Evolutionary conservation across 2,888 invertebrate genomes (phyloP), one percentile per base, ranked within the genome.

Genomic region (Drosophila fulvimacula): DNA sequence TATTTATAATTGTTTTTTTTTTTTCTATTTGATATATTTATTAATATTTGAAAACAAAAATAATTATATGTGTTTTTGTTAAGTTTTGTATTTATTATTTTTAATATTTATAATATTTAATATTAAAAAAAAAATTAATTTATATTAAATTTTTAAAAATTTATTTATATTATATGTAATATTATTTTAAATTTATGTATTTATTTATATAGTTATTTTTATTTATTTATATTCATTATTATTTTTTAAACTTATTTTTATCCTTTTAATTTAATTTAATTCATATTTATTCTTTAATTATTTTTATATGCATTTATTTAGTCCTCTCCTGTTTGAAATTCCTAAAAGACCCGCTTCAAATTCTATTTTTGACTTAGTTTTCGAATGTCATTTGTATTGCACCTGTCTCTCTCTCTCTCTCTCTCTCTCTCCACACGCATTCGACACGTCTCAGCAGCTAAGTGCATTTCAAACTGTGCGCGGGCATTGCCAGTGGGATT

Each of bases 391-490:
- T 69, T 76, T 42, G 64, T 51, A 36, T 59, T 48, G 48, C 48
- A 48, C 48, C 48, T 48, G 48, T 48, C 48, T 30, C 86, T 11
- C 81, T 86, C 81, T 55, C 62, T 36, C 38, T 48, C 62, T 64
- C n/a, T 61, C 77, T 19, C 1, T 0, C 34, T 7, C 19, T 21
- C 15, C 34, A 51, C n/a, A 6, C 15, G 39, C 69, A 51, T 73
- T 63, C 39, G 66, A 42, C 44, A 65, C 36, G 75, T 69, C 69
- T 51, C 57, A 48, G 38, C 55, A 19, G 51, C 53, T 21, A 10
- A 68, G 68, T 79, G 65, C 49, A 39, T 41, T 10, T 81, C 66
- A 73, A 79, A 80, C 81, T 81, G 79, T 73, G 70, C 17, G 62
- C 67, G 27, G 65, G 44, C 21, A 56, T 34, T 64, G 57, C 19